These are phyloP conservation scores for Tetheella fluctuosa DNA, from an alignment of 2,888 invertebrate genomes.

Conservation along the genomic window DNA sequence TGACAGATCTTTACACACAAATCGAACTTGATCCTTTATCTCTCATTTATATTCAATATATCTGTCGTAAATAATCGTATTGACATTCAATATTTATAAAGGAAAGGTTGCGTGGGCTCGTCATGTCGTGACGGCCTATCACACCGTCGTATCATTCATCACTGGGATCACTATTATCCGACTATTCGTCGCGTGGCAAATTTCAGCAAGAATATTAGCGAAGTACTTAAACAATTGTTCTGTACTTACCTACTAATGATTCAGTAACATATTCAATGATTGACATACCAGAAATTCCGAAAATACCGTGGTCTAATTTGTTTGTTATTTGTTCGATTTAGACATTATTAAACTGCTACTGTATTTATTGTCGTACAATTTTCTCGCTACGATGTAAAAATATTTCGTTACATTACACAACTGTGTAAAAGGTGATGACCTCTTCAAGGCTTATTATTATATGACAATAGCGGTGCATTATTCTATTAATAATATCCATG, in stretches of 20 bases:
- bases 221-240: not conserved
- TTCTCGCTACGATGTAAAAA: not conserved
- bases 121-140: slow-evolving; percentile 34
- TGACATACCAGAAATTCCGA: no score
- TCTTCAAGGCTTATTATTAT: slow-evolving; percentile 41
- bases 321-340: no score
- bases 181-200: slow-evolving; percentile 19
- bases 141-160: slow-evolving; percentile 44
- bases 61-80: slow-evolving; percentile 77
- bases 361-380: no score
- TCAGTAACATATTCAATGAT: no score
- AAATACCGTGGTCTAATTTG: no score
- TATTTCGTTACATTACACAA: slow-evolving; percentile 19
- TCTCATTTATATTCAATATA: slow-evolving; percentile 80
- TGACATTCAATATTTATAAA: slow-evolving; percentile 81
- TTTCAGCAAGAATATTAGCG: not conserved
- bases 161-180: no score
- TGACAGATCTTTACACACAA: slow-evolving; percentile 69
- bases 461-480: slow-evolving; percentile 53
- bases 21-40: slow-evolving; percentile 76
- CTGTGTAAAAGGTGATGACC: slow-evolving; percentile 40
- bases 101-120: slow-evolving; percentile 77
- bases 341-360: no score
- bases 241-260: not conserved
- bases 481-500: slow-evolving; percentile 59